Evolutionary conservation across 1,140 invertebrate genomes (phyloP).

Genomic region (Euwallacea fornicatus): DNA sequence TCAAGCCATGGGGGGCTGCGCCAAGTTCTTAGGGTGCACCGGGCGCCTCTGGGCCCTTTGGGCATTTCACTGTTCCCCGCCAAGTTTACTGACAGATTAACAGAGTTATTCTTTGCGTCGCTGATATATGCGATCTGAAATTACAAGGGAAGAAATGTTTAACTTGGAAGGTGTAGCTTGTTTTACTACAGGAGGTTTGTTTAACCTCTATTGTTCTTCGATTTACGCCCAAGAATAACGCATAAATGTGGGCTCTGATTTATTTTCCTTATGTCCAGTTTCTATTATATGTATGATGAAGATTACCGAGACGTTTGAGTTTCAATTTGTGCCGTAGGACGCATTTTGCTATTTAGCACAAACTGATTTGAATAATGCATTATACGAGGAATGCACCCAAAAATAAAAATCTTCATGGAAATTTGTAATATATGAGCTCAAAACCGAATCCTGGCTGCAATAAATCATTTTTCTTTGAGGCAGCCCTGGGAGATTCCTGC

Average conservation of each 20-base stretch:
- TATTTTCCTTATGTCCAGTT: too few species aligned
- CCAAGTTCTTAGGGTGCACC: slow-evolving; percentile 23
- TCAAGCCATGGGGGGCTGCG: slow-evolving; percentile 24
- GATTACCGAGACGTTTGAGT: too few species aligned
- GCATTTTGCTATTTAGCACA: neutral
- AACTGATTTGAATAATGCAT: slow-evolving; percentile 12
- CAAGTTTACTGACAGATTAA: slow-evolving; percentile 41
- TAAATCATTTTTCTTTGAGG: slow-evolving; percentile 17
- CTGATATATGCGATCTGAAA: slow-evolving; percentile 31
- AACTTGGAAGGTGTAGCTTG: neutral
- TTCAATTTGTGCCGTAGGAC: too few species aligned
- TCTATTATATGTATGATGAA: too few species aligned
- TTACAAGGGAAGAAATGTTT: slow-evolving; percentile 2
- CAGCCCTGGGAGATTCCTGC: neutral
- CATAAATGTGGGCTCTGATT: too few species aligned
- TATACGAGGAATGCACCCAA: slow-evolving; percentile 6
- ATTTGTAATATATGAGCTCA: slow-evolving; percentile 18
- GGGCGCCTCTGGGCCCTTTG: slow-evolving; percentile 12
- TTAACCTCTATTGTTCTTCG: too few species aligned
- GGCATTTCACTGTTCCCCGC: slow-evolving; percentile 15
- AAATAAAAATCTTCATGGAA: slow-evolving; percentile 16
- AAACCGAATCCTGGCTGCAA: slow-evolving; percentile 5
- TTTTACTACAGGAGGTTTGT: too few species aligned
- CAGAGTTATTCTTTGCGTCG: slow-evolving; percentile 39
- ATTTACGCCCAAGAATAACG: too few species aligned